phyloP scores from a whole-genome alignment of 2,113 vertebrate species.

The Edolisoma coerulescens region DNA sequence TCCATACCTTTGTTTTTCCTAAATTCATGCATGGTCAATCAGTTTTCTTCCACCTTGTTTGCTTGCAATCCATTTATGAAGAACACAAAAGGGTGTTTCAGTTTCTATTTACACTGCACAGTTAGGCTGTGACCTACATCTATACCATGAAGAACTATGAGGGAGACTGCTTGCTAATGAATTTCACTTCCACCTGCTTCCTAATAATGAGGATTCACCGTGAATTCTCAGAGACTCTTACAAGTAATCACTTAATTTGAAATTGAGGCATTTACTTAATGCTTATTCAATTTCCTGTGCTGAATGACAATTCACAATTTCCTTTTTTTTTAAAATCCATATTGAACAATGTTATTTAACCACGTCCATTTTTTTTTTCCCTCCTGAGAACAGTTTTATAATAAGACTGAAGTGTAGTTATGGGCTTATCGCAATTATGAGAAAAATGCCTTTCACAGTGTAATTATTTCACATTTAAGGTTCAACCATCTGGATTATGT shows the following conservation, averaged over 20 bases:
- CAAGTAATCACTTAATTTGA: neutral
- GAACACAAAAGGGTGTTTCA: neutral
- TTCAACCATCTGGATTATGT: neutral
- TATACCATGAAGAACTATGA: neutral
- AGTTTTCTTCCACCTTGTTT: neutral
- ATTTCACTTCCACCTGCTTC: neutral
- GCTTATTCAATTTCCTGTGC: neutral
- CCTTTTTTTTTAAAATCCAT: neutral
- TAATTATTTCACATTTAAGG: slow-evolving; percentile 23
- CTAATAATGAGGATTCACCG: neutral
- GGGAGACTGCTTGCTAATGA: neutral
- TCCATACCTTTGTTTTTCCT: neutral
- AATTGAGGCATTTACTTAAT: neutral
- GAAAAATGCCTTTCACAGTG: neutral
- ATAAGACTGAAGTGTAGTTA: neutral
- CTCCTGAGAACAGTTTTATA: neutral
- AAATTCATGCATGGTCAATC: neutral
- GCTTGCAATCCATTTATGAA: neutral
- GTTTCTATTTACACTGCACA: neutral
- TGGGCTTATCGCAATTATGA: neutral
- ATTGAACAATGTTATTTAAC: slow-evolving; percentile 6
- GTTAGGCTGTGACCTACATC: neutral
- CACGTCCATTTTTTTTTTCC: neutral
- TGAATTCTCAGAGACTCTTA: neutral
- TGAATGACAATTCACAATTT: neutral